Base-by-base conservation (phyloP, 2,888 invertebrate species). In the Bugulina stolonifera region DNA sequence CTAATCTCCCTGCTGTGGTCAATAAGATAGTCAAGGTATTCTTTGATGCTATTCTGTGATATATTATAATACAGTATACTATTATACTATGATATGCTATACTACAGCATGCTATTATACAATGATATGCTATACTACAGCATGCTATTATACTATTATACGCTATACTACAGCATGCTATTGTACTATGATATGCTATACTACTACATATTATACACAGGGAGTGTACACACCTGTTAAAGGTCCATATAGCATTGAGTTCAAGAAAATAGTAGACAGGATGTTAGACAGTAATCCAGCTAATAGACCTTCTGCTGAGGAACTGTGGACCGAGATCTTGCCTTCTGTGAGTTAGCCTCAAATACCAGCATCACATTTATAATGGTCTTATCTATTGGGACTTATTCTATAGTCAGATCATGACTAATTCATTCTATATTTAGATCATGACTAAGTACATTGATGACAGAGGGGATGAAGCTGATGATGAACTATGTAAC, bases 1-100 rank as follows among this genome's bases (percentile, higher is more conserved):
- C 89, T 52, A 91, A 90, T 83, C 84, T 91, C 25, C 90, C 91
- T 1, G 89, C 89, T 35, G 83, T 91, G 32, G 90, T 91, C 43
- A 89, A 90, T 74, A 90, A 90, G 84, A 91, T 91, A 54, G 89
- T 90, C 87, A 87, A 88, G 81, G 89, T 89, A 80, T 69, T 64
- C 22, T 64, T 71, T 23, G 14, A 69, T 14, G 64, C 14, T 69
- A 14, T n/a, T 71, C 34, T 64, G 32, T 43, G 14, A 1, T 35
- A 57, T 1, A 43, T 27, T 35, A 34, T 34, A 71, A 0, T 69
- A 32, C 23, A 69, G 69, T 43, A 43, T 43, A 18, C 18, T 43
- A 43, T 43, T 43, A 43, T 43, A 43, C 43, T 43, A 10, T 43
- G 14, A 1, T 35, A 57, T 1, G 23, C 23, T 35, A 34, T 34